Percentiles rank a stretch among this genome's conserved stretches.
Evolutionary conservation across 2,797 vertebrate species (phyloP).

Genomic region (Neosilurus hyrtlii): DNA sequence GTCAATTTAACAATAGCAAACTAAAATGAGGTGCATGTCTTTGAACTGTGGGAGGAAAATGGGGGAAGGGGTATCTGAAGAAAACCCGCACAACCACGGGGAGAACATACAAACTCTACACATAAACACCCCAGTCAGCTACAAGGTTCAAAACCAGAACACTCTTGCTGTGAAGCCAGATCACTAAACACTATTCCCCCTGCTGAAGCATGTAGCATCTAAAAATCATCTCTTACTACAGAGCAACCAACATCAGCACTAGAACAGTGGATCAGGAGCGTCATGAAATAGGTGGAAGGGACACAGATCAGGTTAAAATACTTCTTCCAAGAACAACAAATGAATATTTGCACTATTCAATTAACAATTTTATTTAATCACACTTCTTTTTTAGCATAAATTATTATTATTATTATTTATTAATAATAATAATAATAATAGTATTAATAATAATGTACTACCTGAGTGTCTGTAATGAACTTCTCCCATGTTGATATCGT

Average conservation of each 20-base stretch:
- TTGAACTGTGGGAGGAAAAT: no score
- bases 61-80: no score
- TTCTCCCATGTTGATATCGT: slow-evolving; percentile 62
- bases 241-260: background rate
- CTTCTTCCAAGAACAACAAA: background rate
- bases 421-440: background rate
- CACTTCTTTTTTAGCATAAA: no score
- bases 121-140: no score
- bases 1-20: no score
- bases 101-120: no score
- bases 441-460: slow-evolving; percentile 42
- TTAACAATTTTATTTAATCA: background rate
- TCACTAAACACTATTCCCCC: no score
- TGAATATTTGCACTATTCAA: background rate
- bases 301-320: background rate
- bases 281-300: background rate
- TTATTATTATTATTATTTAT: background rate
- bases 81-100: no score
- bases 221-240: background rate
- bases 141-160: no score
- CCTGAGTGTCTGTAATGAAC: slow-evolving; percentile 51
- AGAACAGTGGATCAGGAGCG: background rate
- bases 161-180: no score
- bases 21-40: no score
- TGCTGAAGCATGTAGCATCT: no score